These are phyloP conservation scores for Actinia equina DNA, from an alignment of 64 coral and sea anemone genomes.

Conservation along the genomic window DNA sequence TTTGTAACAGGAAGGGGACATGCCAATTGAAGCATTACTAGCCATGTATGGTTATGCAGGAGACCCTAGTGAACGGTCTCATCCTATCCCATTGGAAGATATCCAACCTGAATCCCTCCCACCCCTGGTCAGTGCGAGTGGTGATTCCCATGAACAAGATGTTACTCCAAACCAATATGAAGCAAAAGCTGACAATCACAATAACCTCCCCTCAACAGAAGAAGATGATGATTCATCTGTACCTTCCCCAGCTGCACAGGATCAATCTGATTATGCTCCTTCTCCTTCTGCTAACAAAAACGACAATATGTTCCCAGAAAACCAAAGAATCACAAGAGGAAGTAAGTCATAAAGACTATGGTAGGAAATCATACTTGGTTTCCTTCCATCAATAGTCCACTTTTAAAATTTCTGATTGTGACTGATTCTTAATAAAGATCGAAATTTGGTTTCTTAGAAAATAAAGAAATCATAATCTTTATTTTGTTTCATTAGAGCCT, in stretches of 20 bases:
- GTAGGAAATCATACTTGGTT: not conserved
- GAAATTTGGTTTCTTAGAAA: too few relatives aligned
- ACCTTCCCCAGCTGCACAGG: slow-evolving; percentile 36
- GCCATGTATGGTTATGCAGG: slow-evolving; percentile 82
- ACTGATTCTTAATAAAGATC: too few relatives aligned
- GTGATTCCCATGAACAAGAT: slow-evolving; percentile 2
- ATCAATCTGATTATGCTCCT: slow-evolving; percentile 41
- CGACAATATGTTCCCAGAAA: slow-evolving; percentile 89
- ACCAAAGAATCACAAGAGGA: slow-evolving; percentile 98
- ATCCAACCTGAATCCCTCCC: slow-evolving; percentile 88
- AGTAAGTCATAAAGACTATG: slow-evolving; percentile 52
- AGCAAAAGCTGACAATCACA: not conserved
- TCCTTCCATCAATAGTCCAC: too few relatives aligned
- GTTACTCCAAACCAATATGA: not conserved
- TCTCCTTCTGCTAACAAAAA: slow-evolving; percentile 62
- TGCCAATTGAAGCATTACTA: slow-evolving; percentile 86
- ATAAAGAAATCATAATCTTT: too few relatives aligned
- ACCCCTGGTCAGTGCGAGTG: slow-evolving; percentile 61
- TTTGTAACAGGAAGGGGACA: slow-evolving; percentile 76
- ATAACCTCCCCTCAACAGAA: not conserved
- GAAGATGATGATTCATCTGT: slow-evolving; percentile 54
- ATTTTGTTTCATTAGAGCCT: too few relatives aligned
- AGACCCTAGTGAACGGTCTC: slow-evolving; percentile 34
- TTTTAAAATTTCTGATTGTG: too few relatives aligned
- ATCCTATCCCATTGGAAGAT: slow-evolving; percentile 73